Base-by-base conservation (phyloP, 2,113 vertebrate genomes). In the Nannospalax galili region DNA sequence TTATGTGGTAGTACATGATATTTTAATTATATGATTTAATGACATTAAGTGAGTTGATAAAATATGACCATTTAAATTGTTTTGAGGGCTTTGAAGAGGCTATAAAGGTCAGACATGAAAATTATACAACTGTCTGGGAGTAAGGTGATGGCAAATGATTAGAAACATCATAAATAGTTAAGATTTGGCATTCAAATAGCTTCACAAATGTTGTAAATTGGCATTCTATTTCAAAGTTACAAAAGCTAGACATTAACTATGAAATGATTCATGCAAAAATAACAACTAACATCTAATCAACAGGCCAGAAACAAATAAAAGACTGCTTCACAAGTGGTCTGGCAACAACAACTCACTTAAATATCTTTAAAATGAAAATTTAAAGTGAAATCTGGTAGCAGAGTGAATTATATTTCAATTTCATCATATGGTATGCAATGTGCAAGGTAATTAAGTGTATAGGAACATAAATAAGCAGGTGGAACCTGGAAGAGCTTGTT, bases 21-120 rank as follows among this genome's bases (percentile, higher is more conserved):
- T 81, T 85, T 11, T 62, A 85, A 78, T 58, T 69, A 35, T 40
- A 58, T 77, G 14, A 60, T 72, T 85, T 77, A 84, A 89, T 91
- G 45, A 77, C 40, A 85, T 84, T 77, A 91, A 30, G 37, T 65
- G 5, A 56, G 26, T 78, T 85, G 62, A 85, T 95, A 91, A 81
- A 62, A 78, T 86, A 84, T 86, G 19, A 86, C 17, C 37, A 73
- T 85, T 5, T 3, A 95, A 73, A 52, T 91, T 94, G 10, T 93
- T 96, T 75, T 88, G 45, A 91, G 77, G 37, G 2, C 3, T 45
- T 96, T 89, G 35, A 35, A 58, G 77, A 96, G 70, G 12, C n/a
- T 77, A 45, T 82, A 70, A 82, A 93, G 26, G 84, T 12, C 16
- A 64, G 28, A 7, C 26, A 88, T n/a, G 88, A 67, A 72, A 85